Evolutionary conservation across 2,113 vertebrate species (phyloP).

Genomic region (Calonectris borealis): DNA sequence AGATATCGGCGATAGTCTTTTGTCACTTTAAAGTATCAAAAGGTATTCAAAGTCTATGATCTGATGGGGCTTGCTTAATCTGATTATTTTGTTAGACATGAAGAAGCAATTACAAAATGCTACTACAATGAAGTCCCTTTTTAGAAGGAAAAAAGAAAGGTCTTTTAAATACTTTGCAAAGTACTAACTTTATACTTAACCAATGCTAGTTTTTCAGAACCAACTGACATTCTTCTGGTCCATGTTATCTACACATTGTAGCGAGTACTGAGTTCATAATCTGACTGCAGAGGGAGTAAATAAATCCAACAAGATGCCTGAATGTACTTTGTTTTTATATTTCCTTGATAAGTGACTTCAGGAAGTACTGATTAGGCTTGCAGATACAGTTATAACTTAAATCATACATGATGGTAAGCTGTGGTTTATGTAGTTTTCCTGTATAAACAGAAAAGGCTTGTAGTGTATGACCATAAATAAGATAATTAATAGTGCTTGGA

Average conservation of each 20-base stretch:
- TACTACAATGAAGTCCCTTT: fast-evolving
- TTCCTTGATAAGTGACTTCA: background rate
- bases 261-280: background rate
- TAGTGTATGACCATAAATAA: background rate
- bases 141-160: background rate
- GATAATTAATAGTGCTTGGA: background rate
- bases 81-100: background rate
- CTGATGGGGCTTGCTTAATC: background rate
- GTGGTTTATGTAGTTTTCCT: background rate
- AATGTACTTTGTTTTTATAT: background rate
- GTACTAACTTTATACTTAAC: background rate
- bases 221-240: fast-evolving
- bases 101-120: background rate
- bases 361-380: background rate
- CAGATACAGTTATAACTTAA: background rate
- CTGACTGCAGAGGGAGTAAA: background rate
- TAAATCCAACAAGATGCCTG: background rate
- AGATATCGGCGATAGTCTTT: background rate
- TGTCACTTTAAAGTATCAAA: background rate
- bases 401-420: background rate
- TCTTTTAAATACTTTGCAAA: background rate
- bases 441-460: background rate
- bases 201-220: background rate
- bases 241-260: fast-evolving
- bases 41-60: fast-evolving